Evolutionary conservation across 2,797 vertebrate genomes (phyloP).

Genomic region (Centroberyx gerrardi): DNA sequence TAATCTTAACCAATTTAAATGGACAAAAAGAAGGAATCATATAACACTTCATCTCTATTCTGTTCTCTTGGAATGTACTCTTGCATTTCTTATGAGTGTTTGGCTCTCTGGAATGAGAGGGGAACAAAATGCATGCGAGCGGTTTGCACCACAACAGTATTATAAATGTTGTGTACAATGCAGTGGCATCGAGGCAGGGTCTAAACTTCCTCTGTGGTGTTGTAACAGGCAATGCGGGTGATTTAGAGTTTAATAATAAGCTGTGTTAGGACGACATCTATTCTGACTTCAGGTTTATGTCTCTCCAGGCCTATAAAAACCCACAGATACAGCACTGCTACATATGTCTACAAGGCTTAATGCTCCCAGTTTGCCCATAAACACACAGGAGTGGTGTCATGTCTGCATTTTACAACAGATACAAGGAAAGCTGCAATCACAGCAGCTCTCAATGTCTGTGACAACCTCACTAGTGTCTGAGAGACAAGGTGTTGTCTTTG

Average conservation of each 20-base stretch:
- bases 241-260: conserved; percentile 60
- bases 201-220: conserved; percentile 7
- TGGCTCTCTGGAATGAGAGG: neutral
- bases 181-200: conserved; percentile 7
- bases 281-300: conserved; percentile 11
- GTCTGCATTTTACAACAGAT: conserved; percentile 36
- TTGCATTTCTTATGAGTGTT: conserved; percentile 20
- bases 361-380: conserved; percentile 38
- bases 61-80: neutral
- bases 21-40: conserved; percentile 16
- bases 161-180: conserved; percentile 12
- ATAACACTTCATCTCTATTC: neutral
- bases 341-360: conserved; percentile 15
- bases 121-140: conserved; percentile 13
- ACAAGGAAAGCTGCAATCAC: conserved; percentile 15
- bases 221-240: conserved; percentile 21
- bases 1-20: neutral
- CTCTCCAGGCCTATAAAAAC: conserved; percentile 27
- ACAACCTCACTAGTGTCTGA: neutral
- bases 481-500: conserved; percentile 5
- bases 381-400: conserved; percentile 26
- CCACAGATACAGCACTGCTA: conserved; percentile 21
- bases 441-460: conserved; percentile 7
- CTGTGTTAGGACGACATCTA: neutral
- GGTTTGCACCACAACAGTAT: conserved; percentile 1